phyloP scores from a whole-genome alignment of 92 coral and sea anemone species.

The Actinostola sp. region DNA sequence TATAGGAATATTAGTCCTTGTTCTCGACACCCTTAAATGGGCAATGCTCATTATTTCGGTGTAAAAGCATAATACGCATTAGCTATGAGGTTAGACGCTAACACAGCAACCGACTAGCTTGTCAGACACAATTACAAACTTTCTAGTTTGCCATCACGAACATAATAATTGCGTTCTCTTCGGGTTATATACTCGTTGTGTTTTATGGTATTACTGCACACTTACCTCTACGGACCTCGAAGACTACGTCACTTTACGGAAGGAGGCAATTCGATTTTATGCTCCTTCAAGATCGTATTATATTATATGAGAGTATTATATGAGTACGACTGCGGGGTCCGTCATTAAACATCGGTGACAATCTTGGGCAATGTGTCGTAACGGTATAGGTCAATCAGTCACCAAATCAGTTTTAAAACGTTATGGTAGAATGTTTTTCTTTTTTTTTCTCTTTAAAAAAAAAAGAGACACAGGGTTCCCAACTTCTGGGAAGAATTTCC shows the following conservation, averaged over 20 bases:
- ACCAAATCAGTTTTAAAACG: neutral
- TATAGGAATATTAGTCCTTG: too few species aligned
- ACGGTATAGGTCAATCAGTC: conserved; percentile 1
- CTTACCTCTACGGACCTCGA: neutral
- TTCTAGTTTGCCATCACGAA: too few species aligned
- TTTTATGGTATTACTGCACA: too few species aligned
- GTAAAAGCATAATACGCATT: too few species aligned
- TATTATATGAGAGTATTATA: neutral
- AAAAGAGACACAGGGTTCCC: neutral
- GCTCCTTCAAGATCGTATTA: neutral
- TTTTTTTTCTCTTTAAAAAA: neutral
- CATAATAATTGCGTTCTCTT: too few species aligned
- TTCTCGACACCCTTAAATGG: too few species aligned
- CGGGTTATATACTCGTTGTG: too few species aligned
- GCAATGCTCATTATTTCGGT: too few species aligned
- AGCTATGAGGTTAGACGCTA: too few species aligned
- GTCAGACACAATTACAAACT: too few species aligned
- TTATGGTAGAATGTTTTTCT: neutral
- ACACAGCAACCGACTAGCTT: too few species aligned
- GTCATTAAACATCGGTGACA: neutral
- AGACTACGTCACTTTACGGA: neutral
- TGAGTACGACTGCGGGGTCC: neutral
- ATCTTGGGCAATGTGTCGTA: too few species aligned
- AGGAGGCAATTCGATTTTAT: neutral
- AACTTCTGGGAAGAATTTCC: neutral